These are phyloP conservation scores for Trialeurodes vaporariorum DNA, from an alignment of 1,140 invertebrate genomes.

Conservation along the genomic window DNA sequence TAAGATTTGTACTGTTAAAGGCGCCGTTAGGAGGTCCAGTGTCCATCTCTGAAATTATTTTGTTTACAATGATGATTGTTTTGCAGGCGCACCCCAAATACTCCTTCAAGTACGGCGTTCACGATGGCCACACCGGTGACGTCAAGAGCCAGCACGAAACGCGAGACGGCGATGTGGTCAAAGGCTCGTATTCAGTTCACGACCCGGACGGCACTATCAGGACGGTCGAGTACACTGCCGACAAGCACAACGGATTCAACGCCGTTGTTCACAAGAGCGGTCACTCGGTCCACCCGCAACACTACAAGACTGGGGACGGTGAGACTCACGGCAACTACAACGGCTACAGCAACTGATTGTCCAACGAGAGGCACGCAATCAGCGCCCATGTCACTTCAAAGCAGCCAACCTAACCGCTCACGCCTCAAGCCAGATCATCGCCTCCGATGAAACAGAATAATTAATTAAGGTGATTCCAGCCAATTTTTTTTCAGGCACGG, in stretches of 20 bases:
- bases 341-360: no score
- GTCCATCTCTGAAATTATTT: no score
- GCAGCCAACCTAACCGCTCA: no score
- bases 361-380: no score
- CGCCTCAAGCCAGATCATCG: no score
- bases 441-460: no score
- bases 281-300: conserved; percentile 40
- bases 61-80: background rate
- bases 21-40: no score
- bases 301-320: conserved; percentile 23
- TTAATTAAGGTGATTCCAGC: no score
- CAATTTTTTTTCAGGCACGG: no score
- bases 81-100: conserved; percentile 47
- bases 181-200: conserved; percentile 38
- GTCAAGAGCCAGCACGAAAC: conserved; percentile 19
- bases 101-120: conserved; percentile 53
- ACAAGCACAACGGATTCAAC: conserved; percentile 49
- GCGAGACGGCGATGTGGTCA: conserved; percentile 31
- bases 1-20: no score
- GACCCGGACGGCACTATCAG: conserved; percentile 38
- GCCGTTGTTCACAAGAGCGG: conserved; percentile 39
- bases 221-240: conserved; percentile 51
- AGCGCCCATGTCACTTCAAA: no score
- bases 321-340: background rate
- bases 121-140: conserved; percentile 53